These are phyloP conservation scores for Allobates femoralis DNA, from an alignment of 2,797 vertebrate genomes.

Conservation along the genomic window DNA sequence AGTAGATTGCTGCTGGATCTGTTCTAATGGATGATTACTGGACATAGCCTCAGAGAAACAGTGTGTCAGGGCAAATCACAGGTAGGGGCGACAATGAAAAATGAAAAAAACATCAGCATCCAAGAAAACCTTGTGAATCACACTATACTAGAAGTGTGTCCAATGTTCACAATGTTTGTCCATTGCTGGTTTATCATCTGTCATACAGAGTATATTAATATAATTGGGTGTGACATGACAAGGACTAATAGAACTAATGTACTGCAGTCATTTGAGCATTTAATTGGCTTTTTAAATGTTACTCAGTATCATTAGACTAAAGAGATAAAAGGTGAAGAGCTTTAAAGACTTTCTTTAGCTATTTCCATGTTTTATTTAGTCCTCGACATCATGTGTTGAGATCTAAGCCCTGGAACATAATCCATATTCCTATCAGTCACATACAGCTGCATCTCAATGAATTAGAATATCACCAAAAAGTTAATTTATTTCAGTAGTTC, in stretches of 20 bases:
- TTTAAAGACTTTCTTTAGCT: neutral
- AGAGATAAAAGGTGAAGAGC: neutral
- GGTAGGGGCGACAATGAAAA: too few species aligned
- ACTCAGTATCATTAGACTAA: neutral
- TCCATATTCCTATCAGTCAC: neutral
- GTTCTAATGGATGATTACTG: too few species aligned
- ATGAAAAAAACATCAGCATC: neutral
- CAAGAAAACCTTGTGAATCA: neutral
- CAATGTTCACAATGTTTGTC: neutral
- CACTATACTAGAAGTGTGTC: too few species aligned
- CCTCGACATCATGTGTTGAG: neutral
- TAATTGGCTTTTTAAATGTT: neutral
- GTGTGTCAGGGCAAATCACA: too few species aligned
- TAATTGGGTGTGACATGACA: neutral
- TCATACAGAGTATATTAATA: neutral
- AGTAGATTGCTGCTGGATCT: too few species aligned
- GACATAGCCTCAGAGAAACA: too few species aligned
- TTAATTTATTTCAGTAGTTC: too few species aligned
- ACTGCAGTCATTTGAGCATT: neutral
- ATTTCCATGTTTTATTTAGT: neutral
- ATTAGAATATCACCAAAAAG: too few species aligned
- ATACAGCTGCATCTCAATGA: too few species aligned
- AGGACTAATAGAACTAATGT: neutral
- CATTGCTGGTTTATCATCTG: neutral
- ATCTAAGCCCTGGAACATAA: too few species aligned